A percentile compares a stretch with the other conserved stretches of the same genome.
phyloP scores from a whole-genome alignment of 1,140 invertebrate genomes.

The Neodiprion fabricii region DNA sequence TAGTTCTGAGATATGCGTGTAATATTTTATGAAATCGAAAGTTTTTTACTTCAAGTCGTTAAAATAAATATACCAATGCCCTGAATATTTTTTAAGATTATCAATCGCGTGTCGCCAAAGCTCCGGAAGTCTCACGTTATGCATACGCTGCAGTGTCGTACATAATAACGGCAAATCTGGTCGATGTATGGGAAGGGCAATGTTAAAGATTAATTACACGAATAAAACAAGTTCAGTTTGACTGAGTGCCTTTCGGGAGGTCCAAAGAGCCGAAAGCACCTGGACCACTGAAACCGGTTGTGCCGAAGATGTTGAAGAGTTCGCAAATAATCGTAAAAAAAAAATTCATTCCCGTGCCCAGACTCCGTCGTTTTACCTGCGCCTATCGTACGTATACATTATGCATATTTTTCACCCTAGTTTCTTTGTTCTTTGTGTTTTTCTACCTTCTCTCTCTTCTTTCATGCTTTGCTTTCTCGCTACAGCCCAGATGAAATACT shows the following conservation, averaged over 20 bases:
- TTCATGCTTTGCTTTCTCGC: neutral
- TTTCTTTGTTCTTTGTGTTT: neutral
- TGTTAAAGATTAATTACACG: constrained; percentile 12
- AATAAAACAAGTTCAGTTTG: constrained; percentile 2
- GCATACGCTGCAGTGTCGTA: neutral
- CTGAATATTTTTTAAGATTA: too few species aligned
- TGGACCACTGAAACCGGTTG: neutral
- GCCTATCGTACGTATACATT: too few species aligned
- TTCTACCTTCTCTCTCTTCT: neutral
- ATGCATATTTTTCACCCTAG: neutral
- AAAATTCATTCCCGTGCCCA: neutral
- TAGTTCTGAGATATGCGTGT: too few species aligned
- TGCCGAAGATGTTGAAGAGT: neutral
- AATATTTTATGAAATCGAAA: too few species aligned
- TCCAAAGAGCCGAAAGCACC: neutral
- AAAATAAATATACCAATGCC: too few species aligned
- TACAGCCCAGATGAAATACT: too few species aligned
- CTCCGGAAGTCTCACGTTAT: neutral
- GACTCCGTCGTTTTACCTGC: too few species aligned
- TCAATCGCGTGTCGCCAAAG: too few species aligned
- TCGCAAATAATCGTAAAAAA: neutral
- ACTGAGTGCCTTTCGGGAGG: neutral
- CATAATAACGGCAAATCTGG: too few species aligned
- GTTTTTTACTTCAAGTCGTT: too few species aligned
- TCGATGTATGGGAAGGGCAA: too few species aligned